Evolutionary conservation across 2,888 invertebrate species (phyloP).

Genomic region (Invenusta paracnida): DNA sequence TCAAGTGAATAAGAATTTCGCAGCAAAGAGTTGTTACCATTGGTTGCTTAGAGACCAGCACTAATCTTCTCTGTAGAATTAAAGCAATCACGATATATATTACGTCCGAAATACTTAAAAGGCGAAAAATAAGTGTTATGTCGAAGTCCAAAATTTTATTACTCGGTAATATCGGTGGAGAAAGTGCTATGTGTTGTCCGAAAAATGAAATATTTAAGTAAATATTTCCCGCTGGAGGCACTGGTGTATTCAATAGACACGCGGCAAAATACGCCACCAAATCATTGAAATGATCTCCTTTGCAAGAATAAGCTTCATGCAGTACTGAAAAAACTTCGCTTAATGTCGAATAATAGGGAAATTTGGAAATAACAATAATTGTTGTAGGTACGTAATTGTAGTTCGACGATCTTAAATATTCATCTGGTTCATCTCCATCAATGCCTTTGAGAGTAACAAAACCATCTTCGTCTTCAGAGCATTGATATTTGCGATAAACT

Average conservation of each 20-base stretch:
- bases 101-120: neutral
- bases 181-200: neutral
- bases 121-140: neutral
- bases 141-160: neutral
- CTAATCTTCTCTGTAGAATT: neutral
- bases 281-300: neutral
- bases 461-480: neutral
- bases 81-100: neutral
- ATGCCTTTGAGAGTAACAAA: neutral
- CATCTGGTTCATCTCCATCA: neutral
- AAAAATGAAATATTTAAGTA: neutral
- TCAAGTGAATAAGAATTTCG: neutral
- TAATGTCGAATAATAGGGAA: neutral
- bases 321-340: neutral
- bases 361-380: neutral
- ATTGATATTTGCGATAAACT: neutral
- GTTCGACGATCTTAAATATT: neutral
- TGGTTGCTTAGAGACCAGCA: neutral
- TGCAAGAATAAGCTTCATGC: neutral
- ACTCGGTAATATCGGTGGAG: neutral
- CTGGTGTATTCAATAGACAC: neutral
- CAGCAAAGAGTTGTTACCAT: neutral
- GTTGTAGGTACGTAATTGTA: neutral
- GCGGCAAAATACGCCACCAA: neutral
- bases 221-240: neutral